Conservation (phyloP, 2,113 vertebrate species). For the Antigone vipio region DNA sequence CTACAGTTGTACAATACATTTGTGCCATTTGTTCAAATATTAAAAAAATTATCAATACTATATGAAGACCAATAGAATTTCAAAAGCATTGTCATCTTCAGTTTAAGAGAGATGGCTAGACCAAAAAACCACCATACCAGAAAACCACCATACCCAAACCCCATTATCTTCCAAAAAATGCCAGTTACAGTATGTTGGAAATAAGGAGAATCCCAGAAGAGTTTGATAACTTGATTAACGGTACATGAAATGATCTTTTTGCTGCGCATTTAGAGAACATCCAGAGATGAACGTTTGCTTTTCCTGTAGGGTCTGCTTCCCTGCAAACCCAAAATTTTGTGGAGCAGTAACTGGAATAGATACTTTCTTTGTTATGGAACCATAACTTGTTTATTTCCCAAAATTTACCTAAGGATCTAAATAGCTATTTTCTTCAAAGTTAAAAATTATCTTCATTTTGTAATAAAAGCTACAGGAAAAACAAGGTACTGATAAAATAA, state of each 20-base stretch:
- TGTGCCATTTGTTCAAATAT: neutral
- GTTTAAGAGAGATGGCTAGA: neutral
- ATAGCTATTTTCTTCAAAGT: neutral
- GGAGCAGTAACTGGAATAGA: neutral
- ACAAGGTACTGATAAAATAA: neutral
- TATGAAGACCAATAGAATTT: neutral
- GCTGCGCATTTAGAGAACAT: neutral
- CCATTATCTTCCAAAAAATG: neutral
- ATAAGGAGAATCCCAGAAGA: neutral
- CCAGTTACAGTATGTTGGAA: neutral
- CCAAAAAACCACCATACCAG: neutral
- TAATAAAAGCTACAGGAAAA: neutral
- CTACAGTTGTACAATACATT: neutral
- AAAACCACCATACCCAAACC: accelerated
- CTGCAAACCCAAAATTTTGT: neutral
- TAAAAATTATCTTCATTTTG: neutral
- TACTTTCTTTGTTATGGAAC: neutral
- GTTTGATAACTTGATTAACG: neutral
- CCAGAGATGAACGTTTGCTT: neutral
- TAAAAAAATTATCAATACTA: neutral
- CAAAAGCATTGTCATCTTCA: accelerated
- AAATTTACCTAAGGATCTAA: neutral
- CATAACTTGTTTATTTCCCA: neutral
- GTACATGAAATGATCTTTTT: neutral
- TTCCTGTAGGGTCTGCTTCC: neutral